Evolutionary conservation across 1,140 invertebrate species (phyloP).

Genomic region (Drosophila simulans): DNA sequence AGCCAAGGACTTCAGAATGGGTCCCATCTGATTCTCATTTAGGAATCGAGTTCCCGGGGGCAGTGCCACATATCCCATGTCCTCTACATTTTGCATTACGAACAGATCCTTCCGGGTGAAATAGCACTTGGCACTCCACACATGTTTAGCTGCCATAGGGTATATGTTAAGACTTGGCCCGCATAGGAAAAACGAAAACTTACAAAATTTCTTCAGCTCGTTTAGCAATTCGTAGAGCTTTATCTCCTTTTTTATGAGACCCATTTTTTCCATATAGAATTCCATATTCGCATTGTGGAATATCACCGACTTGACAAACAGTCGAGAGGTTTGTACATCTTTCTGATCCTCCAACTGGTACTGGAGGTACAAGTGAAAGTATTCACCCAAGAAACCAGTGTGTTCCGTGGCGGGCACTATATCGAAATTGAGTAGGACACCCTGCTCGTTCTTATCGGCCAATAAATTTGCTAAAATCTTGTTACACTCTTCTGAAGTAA

Average conservation of each 20-base stretch:
- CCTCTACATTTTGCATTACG: conserved; percentile 84
- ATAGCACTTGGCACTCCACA: conserved; percentile 84
- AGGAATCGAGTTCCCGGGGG: conserved; percentile 35
- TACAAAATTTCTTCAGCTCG: conserved; percentile 64
- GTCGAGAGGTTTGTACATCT: conserved; percentile 24
- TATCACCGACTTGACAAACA: conserved; percentile 74
- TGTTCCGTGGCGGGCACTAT: conserved; percentile 62
- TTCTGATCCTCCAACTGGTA: conserved; percentile 46
- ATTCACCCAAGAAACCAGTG: conserved; percentile 73
- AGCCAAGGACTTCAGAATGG: conserved; percentile 78
- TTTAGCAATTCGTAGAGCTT: conserved; percentile 66
- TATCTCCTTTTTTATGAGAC: conserved; percentile 62
- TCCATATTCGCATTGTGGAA: conserved; percentile 63
- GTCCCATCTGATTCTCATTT: conserved; percentile 64
- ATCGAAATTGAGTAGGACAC: conserved; percentile 46
- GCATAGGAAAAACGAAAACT: conserved; percentile 13
- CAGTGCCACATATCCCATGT: conserved; percentile 72
- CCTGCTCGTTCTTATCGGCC: conserved; percentile 39
- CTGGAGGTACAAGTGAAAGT: conserved; percentile 63
- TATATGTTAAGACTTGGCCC: neutral
- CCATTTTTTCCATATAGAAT: conserved; percentile 54
- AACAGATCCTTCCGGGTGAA: conserved; percentile 77
- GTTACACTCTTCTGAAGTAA: conserved; percentile 57
- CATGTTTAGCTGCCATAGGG: conserved; percentile 43
- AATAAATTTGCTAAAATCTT: conserved; percentile 60